phyloP scores from a whole-genome alignment of 2,797 vertebrate genomes.

The Enoplosus armatus region DNA sequence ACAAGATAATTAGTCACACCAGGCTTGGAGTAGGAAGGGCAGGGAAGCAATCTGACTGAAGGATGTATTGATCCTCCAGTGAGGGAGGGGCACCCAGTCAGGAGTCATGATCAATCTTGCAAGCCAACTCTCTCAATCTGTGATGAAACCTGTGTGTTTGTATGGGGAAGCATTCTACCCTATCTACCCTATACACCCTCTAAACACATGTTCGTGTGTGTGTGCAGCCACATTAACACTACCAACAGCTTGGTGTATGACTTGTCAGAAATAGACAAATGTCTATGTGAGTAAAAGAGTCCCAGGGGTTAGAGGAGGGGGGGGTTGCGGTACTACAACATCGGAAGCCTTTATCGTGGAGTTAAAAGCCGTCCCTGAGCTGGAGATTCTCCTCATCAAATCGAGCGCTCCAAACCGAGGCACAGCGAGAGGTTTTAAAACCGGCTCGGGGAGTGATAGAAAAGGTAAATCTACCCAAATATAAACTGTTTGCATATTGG shows the following conservation, averaged over 20 bases:
- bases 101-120: slow-evolving; percentile 84
- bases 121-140: slow-evolving; percentile 79
- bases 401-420: slow-evolving; percentile 47
- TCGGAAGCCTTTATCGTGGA: slow-evolving; percentile 73
- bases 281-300: slow-evolving; percentile 83
- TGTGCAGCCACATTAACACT: slow-evolving; percentile 72
- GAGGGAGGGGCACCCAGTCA: slow-evolving; percentile 78
- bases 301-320: slow-evolving; percentile 70
- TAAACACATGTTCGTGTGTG: slow-evolving; percentile 38
- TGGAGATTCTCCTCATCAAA: slow-evolving; percentile 72
- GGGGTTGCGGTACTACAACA: slow-evolving; percentile 71
- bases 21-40: slow-evolving; percentile 74
- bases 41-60: slow-evolving; percentile 84
- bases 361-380: slow-evolving; percentile 76
- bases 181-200: slow-evolving; percentile 52
- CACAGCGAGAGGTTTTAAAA: slow-evolving; percentile 63
- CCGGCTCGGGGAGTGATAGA: slow-evolving; percentile 55
- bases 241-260: slow-evolving; percentile 72
- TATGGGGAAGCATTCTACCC: slow-evolving; percentile 61
- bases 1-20: slow-evolving; percentile 85
- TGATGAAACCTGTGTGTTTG: slow-evolving; percentile 75
- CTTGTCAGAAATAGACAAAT: slow-evolving; percentile 85
- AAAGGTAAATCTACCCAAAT: slow-evolving; percentile 62
- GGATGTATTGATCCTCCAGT: slow-evolving; percentile 83
- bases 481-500: slow-evolving; percentile 77